Evolutionary conservation across 2,888 invertebrate species (phyloP), one percentile per base, ranked within the genome.

Genomic region (Cryptocephalus moraei): DNA sequence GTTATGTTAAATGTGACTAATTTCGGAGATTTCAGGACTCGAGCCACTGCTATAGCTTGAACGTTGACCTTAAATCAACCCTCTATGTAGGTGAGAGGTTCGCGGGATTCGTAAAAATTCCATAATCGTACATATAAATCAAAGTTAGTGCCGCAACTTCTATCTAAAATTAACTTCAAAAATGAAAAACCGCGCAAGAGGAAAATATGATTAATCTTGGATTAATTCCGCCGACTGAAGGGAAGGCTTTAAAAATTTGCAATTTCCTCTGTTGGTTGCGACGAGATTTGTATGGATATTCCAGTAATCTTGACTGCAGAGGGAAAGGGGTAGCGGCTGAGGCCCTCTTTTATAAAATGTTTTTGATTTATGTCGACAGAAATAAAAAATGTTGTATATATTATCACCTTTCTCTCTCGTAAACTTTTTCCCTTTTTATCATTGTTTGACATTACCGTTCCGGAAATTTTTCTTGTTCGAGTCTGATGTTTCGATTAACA

Each of bases 181-280:
- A 51, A 34, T 40, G 39, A 48, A 45, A 47, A 34, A 12, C 33
- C 31, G 38, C 39, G 11, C 22, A 32, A 12, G 33, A 8, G 41
- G 47, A 43, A 47, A 49, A 48, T 45, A 43, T 32, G 44, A 47
- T 49, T 45, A 45, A 47, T 47, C 41, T 41, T 39, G 45, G 49
- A 47, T 47, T 51, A 47, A 49, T 51, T 45, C 45, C 34, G 45
- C 44, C 32, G 38, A 45, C 39, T 46, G 31, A n/a, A 49, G 49
- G 46, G 41, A 49, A 45, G 47, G 45, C 49, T 48, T 47, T 49
- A 46, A 48, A 51, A 49, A 51, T 51, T 49, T 12, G 50, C 44
- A 50, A 50, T 50, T 50, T 50, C 50, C 50, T 46, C 22, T 22
- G 22, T 22, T 22, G 22, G 40, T 44, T 41, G 50, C 43, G 45